Evolutionary conservation across 2,113 vertebrate genomes (phyloP).

Genomic region (Forbesichthys agassizii): DNA sequence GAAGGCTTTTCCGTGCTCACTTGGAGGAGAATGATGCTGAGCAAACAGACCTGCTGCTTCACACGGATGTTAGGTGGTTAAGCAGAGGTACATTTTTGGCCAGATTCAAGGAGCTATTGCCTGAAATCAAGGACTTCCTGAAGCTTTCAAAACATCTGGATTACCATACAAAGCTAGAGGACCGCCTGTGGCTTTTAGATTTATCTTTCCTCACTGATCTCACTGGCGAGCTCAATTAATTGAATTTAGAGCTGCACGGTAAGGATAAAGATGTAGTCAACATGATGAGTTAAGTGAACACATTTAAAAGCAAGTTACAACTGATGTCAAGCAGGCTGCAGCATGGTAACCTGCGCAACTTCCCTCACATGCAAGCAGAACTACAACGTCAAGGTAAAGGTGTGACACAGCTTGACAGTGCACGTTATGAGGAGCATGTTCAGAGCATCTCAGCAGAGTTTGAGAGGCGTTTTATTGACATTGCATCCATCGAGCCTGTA

Average conservation of each 20-base stretch:
- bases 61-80: conserved; percentile 17
- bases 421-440: conserved; percentile 21
- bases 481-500: conserved; percentile 6
- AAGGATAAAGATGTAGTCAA: background rate
- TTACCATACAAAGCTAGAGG: conserved; percentile 16
- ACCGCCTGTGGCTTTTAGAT: conserved; percentile 21
- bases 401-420: conserved; percentile 9
- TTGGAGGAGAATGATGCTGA: background rate
- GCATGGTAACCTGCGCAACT: background rate
- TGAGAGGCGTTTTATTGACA: conserved; percentile 1
- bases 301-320: background rate
- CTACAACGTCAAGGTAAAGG: too few species aligned
- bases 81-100: conserved; percentile 20
- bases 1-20: conserved; percentile 5
- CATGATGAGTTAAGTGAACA: conserved; percentile 22
- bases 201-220: conserved; percentile 5
- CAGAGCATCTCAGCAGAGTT: conserved; percentile 5
- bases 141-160: conserved; percentile 17
- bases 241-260: background rate
- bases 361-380: conserved; percentile 13
- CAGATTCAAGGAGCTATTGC: conserved; percentile 18
- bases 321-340: conserved; percentile 9
- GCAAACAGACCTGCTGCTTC: conserved; percentile 17
- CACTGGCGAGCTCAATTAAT: conserved; percentile 20
- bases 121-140: conserved; percentile 22